Conservation (phyloP, 2,888 invertebrate species). For the Pristionchus japonicus region DNA sequence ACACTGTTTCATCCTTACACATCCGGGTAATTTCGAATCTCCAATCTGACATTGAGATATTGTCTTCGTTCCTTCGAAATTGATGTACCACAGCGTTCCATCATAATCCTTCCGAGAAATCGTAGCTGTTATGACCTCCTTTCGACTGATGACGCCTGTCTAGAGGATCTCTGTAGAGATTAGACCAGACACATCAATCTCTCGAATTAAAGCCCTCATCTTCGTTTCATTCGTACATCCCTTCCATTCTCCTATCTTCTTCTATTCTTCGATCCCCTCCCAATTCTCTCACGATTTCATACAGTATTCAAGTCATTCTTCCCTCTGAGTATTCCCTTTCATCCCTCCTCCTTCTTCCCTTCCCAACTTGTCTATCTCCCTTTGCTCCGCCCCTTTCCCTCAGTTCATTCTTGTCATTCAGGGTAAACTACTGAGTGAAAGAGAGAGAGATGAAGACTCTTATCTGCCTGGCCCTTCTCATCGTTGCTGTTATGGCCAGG, state of each 20-base stretch:
- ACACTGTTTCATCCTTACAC: not conserved
- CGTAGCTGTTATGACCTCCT: not conserved
- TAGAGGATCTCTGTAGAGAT: not conserved
- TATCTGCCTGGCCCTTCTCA: not conserved
- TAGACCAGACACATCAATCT: not conserved
- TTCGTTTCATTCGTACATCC: not conserved
- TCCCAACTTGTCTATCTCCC: not conserved
- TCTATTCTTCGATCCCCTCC: too few relatives aligned
- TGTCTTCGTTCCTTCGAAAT: not conserved
- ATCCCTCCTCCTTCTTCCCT: not conserved
- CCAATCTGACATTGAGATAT: too few relatives aligned
- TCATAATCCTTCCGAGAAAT: too few relatives aligned
- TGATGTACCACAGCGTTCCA: not conserved
- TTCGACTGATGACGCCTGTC: not conserved
- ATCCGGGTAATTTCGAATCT: not conserved
- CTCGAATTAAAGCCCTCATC: not conserved
- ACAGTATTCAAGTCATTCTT: not conserved
- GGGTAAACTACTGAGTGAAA: conserved; percentile 3
- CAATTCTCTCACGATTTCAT: not conserved
- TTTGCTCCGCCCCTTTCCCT: not conserved
- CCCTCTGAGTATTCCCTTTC: not conserved
- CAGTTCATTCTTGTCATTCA: conserved; percentile 4
- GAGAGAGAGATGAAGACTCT: conserved; percentile 2
- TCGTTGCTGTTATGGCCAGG: not conserved
- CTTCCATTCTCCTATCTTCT: not conserved